Conservation (phyloP, 1,140 invertebrate species). For the Brachionus manjavacas region DNA sequence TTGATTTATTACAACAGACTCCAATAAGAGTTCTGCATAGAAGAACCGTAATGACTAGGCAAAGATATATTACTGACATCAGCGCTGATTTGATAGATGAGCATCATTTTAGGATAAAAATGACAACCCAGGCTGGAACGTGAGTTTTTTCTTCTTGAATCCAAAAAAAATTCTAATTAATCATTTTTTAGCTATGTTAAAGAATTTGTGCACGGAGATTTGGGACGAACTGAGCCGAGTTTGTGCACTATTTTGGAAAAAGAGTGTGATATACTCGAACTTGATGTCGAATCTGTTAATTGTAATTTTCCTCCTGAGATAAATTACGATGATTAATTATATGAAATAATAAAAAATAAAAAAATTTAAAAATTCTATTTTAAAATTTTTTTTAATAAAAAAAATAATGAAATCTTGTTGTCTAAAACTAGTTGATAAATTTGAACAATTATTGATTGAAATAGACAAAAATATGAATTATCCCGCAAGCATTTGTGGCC, state of each 20-base stretch:
- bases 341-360: neutral
- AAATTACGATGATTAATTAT: neutral
- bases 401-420: conserved; percentile 43
- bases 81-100: conserved; percentile 52
- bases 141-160: conserved; percentile 50
- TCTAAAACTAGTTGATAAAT: conserved; percentile 7
- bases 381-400: neutral
- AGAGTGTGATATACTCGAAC: conserved; percentile 65
- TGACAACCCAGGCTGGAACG: conserved; percentile 84
- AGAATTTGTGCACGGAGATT: conserved; percentile 92
- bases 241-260: conserved; percentile 62
- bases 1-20: conserved; percentile 48
- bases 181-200: conserved; percentile 70
- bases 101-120: conserved; percentile 64
- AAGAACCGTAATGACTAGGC: conserved; percentile 66
- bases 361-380: neutral
- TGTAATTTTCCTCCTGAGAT: conserved; percentile 49
- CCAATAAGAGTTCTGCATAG: conserved; percentile 71
- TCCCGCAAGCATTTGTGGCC: neutral
- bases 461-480: neutral
- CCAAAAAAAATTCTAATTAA: conserved; percentile 13
- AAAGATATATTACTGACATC: conserved; percentile 65
- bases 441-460: neutral
- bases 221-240: conserved; percentile 75
- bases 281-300: conserved; percentile 66